Conservation (phyloP, 2,113 vertebrate species). For the Cephalopterus ornatus region DNA sequence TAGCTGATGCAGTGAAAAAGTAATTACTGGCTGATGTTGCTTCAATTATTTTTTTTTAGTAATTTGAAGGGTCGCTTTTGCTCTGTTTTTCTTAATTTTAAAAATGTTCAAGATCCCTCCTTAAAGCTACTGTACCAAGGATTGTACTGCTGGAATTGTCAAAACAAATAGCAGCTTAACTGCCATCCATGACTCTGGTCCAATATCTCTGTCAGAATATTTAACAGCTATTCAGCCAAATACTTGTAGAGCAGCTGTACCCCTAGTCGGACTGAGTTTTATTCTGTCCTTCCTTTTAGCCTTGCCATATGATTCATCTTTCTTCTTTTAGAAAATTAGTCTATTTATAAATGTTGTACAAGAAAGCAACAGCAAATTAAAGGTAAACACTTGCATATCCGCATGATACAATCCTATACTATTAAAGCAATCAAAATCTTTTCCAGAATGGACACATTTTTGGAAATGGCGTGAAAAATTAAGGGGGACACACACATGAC, state of each 20-base stretch:
- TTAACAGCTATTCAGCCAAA: slow-evolving; percentile 82
- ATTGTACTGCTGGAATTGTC: slow-evolving; percentile 59
- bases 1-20: background rate
- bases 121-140: background rate
- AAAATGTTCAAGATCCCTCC: background rate
- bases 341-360: slow-evolving; percentile 88
- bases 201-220: slow-evolving; percentile 74
- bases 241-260: slow-evolving; percentile 87
- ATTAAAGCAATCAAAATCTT: background rate
- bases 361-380: slow-evolving; percentile 76
- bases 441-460: background rate
- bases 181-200: slow-evolving; percentile 21
- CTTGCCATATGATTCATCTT: slow-evolving; percentile 84
- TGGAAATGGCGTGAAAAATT: background rate
- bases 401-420: background rate
- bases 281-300: slow-evolving; percentile 80
- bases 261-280: slow-evolving; percentile 78
- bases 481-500: background rate
- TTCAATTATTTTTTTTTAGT: background rate
- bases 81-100: background rate
- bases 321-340: slow-evolving; percentile 90
- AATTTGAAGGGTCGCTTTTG: background rate
- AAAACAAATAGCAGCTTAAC: slow-evolving; percentile 60
- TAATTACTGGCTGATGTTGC: background rate
- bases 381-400: slow-evolving; percentile 66